phyloP scores from a whole-genome alignment of 2,888 invertebrate genomes.

The Parasteatoda lunata region DNA sequence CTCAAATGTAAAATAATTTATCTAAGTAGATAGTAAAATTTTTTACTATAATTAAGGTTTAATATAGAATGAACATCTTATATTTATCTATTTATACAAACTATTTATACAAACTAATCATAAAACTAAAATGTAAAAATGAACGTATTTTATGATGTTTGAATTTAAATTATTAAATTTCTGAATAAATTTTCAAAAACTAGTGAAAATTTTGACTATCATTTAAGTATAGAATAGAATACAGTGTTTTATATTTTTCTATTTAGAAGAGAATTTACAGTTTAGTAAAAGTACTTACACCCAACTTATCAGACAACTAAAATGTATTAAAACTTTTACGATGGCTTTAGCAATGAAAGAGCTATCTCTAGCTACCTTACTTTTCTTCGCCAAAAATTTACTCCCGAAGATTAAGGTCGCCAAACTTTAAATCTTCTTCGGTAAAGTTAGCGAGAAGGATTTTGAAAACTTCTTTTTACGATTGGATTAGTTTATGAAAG shows the following conservation, averaged over 20 bases:
- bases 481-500: slow-evolving; percentile 39
- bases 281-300: no score
- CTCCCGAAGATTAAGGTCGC: not conserved
- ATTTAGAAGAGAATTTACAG: not conserved
- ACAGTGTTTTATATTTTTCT: not conserved
- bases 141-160: slow-evolving; percentile 1
- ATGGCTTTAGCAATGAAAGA: not conserved
- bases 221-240: slow-evolving; percentile 6
- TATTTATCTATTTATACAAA: no score
- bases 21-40: no score
- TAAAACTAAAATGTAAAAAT: not conserved
- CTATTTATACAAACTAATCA: not conserved
- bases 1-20: no score
- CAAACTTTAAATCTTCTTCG: slow-evolving; percentile 16
- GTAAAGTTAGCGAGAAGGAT: slow-evolving; percentile 6
- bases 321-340: no score
- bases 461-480: slow-evolving; percentile 9
- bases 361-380: not conserved
- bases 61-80: no score
- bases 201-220: slow-evolving; percentile 13
- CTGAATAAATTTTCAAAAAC: slow-evolving; percentile 24
- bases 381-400: not conserved
- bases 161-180: slow-evolving; percentile 22
- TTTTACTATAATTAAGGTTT: no score
- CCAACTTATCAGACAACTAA: no score